Evolutionary conservation across 2,888 invertebrate genomes (phyloP).

Genomic region (Leptodirus hochenwartii): DNA sequence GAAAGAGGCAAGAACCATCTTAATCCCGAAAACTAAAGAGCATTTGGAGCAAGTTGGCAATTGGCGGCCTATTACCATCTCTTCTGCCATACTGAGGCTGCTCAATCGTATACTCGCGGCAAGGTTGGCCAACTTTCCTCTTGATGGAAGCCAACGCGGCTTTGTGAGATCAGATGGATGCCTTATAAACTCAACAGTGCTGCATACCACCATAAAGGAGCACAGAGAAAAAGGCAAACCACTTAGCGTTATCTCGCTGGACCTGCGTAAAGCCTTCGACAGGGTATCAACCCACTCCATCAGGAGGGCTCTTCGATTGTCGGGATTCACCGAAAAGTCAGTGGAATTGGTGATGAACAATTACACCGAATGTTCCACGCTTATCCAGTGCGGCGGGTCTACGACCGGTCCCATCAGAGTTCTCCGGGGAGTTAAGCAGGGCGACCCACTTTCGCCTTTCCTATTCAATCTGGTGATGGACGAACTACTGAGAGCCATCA

Average conservation of each 20-base stretch:
- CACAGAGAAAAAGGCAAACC: too few species aligned
- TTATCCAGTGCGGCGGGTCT: conserved; percentile 16
- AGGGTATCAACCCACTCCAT: conserved; percentile 15
- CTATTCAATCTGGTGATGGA: conserved; percentile 17
- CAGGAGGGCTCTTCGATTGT: conserved; percentile 14
- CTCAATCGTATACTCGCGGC: too few species aligned
- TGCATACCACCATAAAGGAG: too few species aligned
- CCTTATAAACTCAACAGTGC: too few species aligned
- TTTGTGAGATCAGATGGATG: too few species aligned
- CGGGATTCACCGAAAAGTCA: conserved; percentile 18
- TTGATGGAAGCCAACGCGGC: too few species aligned
- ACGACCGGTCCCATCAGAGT: conserved; percentile 10
- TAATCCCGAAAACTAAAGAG: too few species aligned
- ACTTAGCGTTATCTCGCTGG: conserved; percentile 21
- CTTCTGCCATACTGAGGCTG: too few species aligned
- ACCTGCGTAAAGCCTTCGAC: conserved; percentile 26
- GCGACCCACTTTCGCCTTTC: conserved; percentile 20
- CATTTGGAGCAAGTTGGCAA: too few species aligned
- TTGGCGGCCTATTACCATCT: too few species aligned
- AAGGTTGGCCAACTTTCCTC: too few species aligned
- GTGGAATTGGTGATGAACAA: conserved; percentile 16
- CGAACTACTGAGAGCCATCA: conserved; percentile 12
- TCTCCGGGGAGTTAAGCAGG: conserved; percentile 23
- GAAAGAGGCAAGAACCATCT: too few species aligned
- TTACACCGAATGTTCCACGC: conserved; percentile 15